Evolutionary conservation across 2,888 invertebrate species (phyloP).

Genomic region (Eupithecia tripunctaria): DNA sequence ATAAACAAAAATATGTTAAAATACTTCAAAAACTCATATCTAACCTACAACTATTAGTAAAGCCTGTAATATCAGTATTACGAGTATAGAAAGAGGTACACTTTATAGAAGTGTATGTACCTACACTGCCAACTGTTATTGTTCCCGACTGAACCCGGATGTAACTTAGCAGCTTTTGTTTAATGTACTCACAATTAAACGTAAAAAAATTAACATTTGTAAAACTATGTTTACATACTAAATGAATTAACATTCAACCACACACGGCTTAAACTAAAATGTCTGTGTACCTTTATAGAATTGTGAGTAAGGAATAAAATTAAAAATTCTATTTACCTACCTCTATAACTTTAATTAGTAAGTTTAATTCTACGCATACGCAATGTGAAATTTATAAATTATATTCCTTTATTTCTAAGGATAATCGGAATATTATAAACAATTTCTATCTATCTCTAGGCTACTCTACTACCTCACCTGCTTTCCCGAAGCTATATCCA

Average conservation of each 20-base stretch:
- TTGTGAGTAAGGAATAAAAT: not conserved
- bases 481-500: not conserved
- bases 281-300: not conserved
- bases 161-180: too few species aligned
- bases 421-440: not conserved
- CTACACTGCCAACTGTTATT: not conserved
- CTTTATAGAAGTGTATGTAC: not conserved
- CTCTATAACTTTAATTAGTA: not conserved
- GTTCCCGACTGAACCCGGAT: not conserved
- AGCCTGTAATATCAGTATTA: not conserved
- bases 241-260: not conserved
- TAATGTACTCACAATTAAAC: not conserved
- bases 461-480: not conserved
- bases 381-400: not conserved
- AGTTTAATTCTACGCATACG: not conserved
- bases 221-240: not conserved
- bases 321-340: too few species aligned
- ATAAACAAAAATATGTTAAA: constrained; percentile 62
- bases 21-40: constrained; percentile 10
- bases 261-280: not conserved
- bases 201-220: not conserved
- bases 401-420: not conserved
- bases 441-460: not conserved
- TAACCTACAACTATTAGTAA: constrained; percentile 9
- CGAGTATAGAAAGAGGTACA: not conserved